Conservation (phyloP, 2,888 invertebrate species). For the Sarcophaga caerulescens region DNA sequence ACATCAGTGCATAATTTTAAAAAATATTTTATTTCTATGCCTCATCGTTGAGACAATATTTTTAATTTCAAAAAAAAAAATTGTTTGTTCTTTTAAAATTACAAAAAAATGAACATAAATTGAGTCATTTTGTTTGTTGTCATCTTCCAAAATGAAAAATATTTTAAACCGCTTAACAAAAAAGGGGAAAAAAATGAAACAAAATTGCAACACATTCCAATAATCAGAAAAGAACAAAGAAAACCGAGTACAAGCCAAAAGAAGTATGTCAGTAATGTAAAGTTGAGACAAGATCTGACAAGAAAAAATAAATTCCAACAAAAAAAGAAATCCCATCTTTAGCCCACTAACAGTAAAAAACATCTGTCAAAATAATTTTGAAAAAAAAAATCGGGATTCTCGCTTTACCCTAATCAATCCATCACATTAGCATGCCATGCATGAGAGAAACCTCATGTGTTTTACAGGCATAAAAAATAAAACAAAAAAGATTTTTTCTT, state of each 20-base stretch:
- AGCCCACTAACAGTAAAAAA: constrained; percentile 20
- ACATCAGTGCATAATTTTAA: neutral
- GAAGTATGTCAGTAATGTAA: constrained; percentile 14
- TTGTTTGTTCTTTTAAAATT: no score
- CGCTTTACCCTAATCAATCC: constrained; percentile 46
- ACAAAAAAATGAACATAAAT: neutral
- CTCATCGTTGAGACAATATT: neutral
- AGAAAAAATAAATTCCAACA: neutral
- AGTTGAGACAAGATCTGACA: neutral
- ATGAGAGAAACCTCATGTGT: constrained; percentile 4
- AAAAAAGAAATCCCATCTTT: neutral
- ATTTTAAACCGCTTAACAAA: neutral
- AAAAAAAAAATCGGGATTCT: constrained; percentile 14
- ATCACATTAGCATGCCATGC: constrained; percentile 46
- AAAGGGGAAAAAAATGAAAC: neutral
- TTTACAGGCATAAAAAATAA: neutral
- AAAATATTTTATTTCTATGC: neutral
- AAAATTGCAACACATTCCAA: neutral
- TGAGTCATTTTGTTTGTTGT: neutral
- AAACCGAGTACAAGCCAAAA: neutral
- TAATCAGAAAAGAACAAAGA: neutral
- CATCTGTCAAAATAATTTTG: constrained; percentile 60
- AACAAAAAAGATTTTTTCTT: constrained; percentile 6
- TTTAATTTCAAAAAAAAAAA: neutral
- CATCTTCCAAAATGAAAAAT: neutral